Evolutionary conservation across 92 coral and sea anemone species (phyloP).

Genomic region (Metridium senile): DNA sequence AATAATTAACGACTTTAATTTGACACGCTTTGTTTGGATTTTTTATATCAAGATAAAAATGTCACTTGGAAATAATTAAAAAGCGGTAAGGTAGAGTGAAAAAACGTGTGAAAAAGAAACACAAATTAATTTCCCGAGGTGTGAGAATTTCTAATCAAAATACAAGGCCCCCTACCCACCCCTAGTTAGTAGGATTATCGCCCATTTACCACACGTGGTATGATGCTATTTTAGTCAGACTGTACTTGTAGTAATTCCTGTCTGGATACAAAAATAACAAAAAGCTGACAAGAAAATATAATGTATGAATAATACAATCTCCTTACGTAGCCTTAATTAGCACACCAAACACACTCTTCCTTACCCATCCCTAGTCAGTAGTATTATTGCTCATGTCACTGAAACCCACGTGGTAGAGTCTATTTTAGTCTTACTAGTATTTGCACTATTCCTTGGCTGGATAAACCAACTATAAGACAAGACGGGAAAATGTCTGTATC

Average conservation of each 20-base stretch:
- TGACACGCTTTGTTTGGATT: too few relatives aligned
- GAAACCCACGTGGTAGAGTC: background rate
- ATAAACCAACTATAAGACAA: background rate
- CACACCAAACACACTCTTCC: background rate
- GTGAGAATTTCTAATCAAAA: too few relatives aligned
- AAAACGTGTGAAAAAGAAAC: too few relatives aligned
- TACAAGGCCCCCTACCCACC: background rate
- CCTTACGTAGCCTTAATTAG: background rate
- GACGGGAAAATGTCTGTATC: background rate
- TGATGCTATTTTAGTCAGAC: background rate
- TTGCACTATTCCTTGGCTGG: background rate
- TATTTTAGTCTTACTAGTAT: background rate
- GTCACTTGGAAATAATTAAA: too few relatives aligned
- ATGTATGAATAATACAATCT: too few relatives aligned
- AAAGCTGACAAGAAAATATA: too few relatives aligned
- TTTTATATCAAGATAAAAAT: too few relatives aligned
- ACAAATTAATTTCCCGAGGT: too few relatives aligned
- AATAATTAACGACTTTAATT: too few relatives aligned
- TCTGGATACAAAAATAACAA: too few relatives aligned
- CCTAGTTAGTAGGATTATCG: background rate
- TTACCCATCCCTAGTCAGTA: background rate
- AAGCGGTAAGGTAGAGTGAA: too few relatives aligned
- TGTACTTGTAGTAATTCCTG: background rate
- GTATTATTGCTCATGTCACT: background rate
- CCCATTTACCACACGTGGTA: background rate